phyloP scores from a whole-genome alignment of 2,797 vertebrate genomes.

The Leucoraja ocellata region DNA sequence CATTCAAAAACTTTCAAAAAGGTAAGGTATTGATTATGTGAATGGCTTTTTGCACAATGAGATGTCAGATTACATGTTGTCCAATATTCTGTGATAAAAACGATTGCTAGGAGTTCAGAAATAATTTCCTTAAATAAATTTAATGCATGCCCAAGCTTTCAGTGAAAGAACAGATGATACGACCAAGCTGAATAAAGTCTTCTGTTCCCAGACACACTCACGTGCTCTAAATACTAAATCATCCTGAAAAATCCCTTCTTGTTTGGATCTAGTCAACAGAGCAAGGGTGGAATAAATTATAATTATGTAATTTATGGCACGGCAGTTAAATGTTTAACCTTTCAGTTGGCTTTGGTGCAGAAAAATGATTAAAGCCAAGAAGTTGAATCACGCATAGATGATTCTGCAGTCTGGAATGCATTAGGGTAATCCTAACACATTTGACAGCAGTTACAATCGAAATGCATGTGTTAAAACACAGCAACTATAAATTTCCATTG shows the following conservation, averaged over 20 bases:
- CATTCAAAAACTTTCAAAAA: background rate
- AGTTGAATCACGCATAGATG: conserved; percentile 34
- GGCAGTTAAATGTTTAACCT: conserved; percentile 36
- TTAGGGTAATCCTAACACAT: conserved; percentile 35
- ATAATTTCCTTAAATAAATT: conserved; percentile 19
- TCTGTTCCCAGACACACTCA: conserved; percentile 31
- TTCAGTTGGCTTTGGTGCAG: conserved; percentile 36
- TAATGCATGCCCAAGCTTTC: conserved; percentile 12
- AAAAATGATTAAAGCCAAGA: conserved; percentile 38
- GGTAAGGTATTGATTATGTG: background rate
- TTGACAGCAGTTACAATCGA: conserved; percentile 36
- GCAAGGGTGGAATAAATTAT: conserved; percentile 38
- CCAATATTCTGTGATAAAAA: background rate
- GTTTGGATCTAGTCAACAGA: conserved; percentile 37
- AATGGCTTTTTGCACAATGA: background rate
- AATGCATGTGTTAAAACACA: conserved; percentile 34
- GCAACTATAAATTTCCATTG: conserved; percentile 27
- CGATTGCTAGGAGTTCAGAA: background rate
- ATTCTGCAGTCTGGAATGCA: conserved; percentile 34
- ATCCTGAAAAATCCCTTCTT: conserved; percentile 36
- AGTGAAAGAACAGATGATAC: conserved; percentile 27
- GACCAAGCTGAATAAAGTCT: conserved; percentile 32
- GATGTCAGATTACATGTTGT: background rate
- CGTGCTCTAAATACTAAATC: conserved; percentile 30
- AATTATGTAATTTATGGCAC: conserved; percentile 38